phyloP scores from a whole-genome alignment of 1,140 invertebrate species.

The Anagrus nilaparvatae region DNA sequence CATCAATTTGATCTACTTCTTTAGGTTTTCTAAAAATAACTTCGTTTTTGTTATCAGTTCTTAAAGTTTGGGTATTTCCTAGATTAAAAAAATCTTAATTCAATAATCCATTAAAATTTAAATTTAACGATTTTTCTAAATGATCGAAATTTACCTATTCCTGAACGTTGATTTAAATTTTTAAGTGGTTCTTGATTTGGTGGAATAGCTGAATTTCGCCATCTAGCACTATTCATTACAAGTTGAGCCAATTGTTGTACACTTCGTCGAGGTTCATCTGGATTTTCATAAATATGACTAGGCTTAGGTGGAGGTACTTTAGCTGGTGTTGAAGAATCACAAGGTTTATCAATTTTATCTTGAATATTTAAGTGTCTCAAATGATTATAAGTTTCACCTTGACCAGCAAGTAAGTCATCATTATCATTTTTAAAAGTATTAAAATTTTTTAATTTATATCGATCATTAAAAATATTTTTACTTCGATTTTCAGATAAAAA shows the following conservation, averaged over 20 bases:
- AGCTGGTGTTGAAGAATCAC: constrained; percentile 33
- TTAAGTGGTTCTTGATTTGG: constrained; percentile 4
- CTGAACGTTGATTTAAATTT: constrained; percentile 1
- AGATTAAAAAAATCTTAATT: not conserved
- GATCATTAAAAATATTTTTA: constrained; percentile 12
- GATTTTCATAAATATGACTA: constrained; percentile 7
- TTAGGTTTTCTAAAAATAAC: constrained; percentile 1
- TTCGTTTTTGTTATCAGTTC: not conserved
- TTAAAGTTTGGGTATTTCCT: constrained; percentile 2
- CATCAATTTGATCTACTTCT: constrained; percentile 13
- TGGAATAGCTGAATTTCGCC: constrained; percentile 23
- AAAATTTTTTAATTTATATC: constrained; percentile 1
- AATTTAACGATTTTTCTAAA: no score
- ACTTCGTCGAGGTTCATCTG: constrained; percentile 24
- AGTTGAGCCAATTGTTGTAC: constrained; percentile 36
- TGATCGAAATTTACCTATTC: constrained; percentile 10
- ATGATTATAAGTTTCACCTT: constrained; percentile 30
- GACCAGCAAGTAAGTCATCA: constrained; percentile 27
- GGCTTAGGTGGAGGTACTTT: constrained; percentile 16
- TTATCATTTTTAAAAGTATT: constrained; percentile 2
- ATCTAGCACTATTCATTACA: constrained; percentile 38
- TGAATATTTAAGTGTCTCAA: constrained; percentile 22
- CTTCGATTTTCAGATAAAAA: constrained; percentile 11
- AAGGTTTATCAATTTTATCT: constrained; percentile 21
- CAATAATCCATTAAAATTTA: no score